Percentiles rank a stretch among this genome's conserved stretches.
Conservation (phyloP, 2,888 invertebrate genomes). For the Cylloceria caligata region DNA sequence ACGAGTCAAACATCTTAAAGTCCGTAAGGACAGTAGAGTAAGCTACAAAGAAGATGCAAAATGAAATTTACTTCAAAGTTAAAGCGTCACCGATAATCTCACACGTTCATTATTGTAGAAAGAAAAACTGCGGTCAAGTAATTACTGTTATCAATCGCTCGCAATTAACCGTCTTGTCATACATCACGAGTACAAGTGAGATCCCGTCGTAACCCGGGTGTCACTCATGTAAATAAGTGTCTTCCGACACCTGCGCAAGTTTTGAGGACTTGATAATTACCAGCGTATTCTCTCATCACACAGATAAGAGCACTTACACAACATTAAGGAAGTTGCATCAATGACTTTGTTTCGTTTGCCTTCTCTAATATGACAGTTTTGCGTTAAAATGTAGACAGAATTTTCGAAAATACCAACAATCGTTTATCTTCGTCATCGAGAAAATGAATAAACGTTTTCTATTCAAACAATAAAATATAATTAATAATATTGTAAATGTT, state of each 20-base stretch:
- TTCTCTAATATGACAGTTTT: not conserved
- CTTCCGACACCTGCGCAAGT: conserved; percentile 18
- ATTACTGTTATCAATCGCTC: conserved; percentile 63
- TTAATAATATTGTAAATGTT: too few species aligned
- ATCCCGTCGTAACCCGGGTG: conserved; percentile 45
- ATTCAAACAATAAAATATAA: not conserved
- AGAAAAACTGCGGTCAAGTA: conserved; percentile 58
- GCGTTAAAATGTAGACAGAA: not conserved
- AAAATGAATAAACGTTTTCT: not conserved
- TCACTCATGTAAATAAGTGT: conserved; percentile 35
- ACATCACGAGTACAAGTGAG: conserved; percentile 29
- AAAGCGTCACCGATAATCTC: conserved; percentile 44
- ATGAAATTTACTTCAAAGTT: conserved; percentile 14
- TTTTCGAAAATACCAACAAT: not conserved
- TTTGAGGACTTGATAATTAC: conserved; percentile 35
- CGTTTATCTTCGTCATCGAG: not conserved
- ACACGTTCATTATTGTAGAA: conserved; percentile 39
- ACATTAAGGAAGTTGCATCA: conserved; percentile 14
- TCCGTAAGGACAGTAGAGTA: conserved; percentile 14
- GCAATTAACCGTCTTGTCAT: conserved; percentile 59
- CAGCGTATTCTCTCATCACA: conserved; percentile 20
- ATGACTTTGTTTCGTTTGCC: not conserved
- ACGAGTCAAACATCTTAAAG: not conserved
- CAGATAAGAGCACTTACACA: not conserved
- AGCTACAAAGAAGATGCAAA: conserved; percentile 12